Percentiles rank a stretch among this genome's conserved stretches.
Conservation (phyloP, 2,113 vertebrate genomes). For the Gopherus flavomarginatus region DNA sequence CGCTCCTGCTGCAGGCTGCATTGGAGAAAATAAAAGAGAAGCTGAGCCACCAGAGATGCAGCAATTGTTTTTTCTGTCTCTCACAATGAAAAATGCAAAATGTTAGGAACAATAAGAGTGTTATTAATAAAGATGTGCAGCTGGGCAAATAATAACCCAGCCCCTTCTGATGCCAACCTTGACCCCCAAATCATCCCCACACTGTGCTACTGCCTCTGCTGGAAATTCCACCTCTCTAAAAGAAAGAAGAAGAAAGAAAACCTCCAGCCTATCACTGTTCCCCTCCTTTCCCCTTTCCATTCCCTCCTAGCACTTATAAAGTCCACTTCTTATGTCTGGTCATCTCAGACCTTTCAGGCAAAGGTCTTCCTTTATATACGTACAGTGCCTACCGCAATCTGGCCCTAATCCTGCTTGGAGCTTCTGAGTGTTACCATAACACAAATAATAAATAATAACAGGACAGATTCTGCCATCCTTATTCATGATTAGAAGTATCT, state of each 20-base stretch:
- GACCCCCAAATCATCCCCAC: conserved; percentile 4
- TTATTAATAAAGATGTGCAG: conserved; percentile 66
- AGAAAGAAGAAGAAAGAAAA: neutral
- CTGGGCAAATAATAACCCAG: conserved; percentile 56
- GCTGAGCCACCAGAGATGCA: neutral
- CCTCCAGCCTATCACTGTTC: neutral
- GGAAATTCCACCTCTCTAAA: neutral
- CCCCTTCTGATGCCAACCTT: conserved; percentile 33
- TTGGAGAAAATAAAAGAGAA: neutral
- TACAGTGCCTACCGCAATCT: neutral
- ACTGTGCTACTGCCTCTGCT: neutral
- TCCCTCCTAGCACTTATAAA: neutral
- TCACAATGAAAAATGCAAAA: conserved; percentile 64
- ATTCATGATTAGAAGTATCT: rapidly evolving
- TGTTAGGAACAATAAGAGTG: conserved; percentile 2
- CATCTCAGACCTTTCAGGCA: neutral
- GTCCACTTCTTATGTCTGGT: neutral
- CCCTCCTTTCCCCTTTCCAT: neutral
- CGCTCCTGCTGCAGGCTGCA: conserved; percentile 44
- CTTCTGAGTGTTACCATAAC: neutral
- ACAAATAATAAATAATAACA: neutral
- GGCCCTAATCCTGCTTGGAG: neutral
- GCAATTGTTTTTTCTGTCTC: neutral
- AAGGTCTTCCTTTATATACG: rapidly evolving
- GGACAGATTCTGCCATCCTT: rapidly evolving